Evolutionary conservation across 2,797 vertebrate species (phyloP).

Genomic region (Schizothorax lantsangensis): DNA sequence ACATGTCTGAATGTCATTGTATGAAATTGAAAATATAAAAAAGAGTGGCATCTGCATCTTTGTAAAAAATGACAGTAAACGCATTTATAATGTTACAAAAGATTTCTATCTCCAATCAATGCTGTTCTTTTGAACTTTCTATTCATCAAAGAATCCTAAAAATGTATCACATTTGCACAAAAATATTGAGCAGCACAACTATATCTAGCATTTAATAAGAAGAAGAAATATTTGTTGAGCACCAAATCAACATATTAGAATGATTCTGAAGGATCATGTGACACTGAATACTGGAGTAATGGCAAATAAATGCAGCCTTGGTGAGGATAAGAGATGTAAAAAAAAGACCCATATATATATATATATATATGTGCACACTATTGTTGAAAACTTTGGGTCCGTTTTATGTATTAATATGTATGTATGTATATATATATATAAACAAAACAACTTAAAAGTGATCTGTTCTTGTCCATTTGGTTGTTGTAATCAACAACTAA

Average conservation of each 20-base stretch:
- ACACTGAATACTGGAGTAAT: neutral
- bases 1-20: neutral
- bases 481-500: neutral
- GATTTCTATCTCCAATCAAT: too few species aligned
- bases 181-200: too few species aligned
- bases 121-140: neutral
- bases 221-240: neutral
- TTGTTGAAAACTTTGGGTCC: too few species aligned
- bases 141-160: neutral
- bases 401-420: too few species aligned
- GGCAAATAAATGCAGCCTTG: neutral
- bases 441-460: neutral
- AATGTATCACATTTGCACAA: neutral
- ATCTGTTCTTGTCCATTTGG: neutral
- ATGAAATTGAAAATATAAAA: slow-evolving; percentile 2
- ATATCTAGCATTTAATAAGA: neutral
- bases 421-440: too few species aligned
- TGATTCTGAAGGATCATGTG: neutral
- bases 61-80: neutral
- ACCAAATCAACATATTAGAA: neutral
- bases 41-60: neutral
- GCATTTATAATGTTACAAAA: neutral
- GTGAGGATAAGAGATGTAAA: too few species aligned
- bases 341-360: too few species aligned
- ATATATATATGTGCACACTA: too few species aligned